Evolutionary conservation across 2,113 vertebrate species (phyloP).

Genomic region (Peromyscus polionotus): DNA sequence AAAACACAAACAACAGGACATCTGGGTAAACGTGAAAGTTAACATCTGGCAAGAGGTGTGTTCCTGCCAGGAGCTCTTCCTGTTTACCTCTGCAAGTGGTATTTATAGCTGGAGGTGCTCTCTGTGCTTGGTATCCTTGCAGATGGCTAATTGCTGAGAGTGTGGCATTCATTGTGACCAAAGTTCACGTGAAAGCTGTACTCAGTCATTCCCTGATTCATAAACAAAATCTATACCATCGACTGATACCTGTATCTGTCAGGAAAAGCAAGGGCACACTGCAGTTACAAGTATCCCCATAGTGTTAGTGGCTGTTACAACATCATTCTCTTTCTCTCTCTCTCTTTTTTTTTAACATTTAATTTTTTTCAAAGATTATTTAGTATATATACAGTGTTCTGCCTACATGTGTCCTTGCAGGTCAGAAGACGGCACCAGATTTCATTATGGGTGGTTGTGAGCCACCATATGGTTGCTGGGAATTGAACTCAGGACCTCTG

Average conservation of each 20-base stretch:
- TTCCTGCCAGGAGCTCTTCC: not conserved
- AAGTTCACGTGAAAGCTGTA: not conserved
- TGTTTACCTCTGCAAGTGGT: not conserved
- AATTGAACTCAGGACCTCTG: too few relatives aligned
- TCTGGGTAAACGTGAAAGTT: slow-evolving; percentile 56
- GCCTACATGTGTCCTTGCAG: too few relatives aligned
- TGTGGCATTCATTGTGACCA: not conserved
- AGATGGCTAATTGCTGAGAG: not conserved
- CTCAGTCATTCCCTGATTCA: not conserved
- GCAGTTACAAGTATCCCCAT: not conserved
- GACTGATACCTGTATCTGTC: not conserved
- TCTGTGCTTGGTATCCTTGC: not conserved
- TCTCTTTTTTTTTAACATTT: too few relatives aligned
- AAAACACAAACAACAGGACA: not conserved
- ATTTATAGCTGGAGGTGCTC: not conserved
- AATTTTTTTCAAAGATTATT: too few relatives aligned
- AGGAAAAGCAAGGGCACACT: not conserved
- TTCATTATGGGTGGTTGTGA: too few relatives aligned
- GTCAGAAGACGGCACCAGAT: too few relatives aligned
- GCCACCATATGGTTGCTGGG: too few relatives aligned
- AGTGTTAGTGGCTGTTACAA: not conserved
- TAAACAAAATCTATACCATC: not conserved
- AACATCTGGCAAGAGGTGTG: slow-evolving; percentile 18
- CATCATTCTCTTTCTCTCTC: too few relatives aligned
- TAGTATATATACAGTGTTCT: too few relatives aligned